Evolutionary conservation across 2,113 vertebrate genomes (phyloP), one percentile per base, ranked within the genome.

Genomic region (Phoenicopterus ruber): DNA sequence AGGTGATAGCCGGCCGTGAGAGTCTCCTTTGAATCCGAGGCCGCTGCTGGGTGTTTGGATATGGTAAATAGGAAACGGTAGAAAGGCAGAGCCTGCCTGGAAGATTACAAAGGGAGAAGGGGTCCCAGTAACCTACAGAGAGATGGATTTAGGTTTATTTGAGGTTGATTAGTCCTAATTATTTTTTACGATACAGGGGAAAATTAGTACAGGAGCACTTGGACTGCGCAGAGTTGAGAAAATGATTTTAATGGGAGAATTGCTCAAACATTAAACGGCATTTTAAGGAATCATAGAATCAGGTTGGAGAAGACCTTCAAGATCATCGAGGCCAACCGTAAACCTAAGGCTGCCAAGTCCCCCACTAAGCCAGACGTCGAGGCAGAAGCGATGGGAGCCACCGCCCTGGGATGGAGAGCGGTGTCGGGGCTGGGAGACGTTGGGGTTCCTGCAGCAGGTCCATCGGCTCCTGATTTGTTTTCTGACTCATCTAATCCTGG

Each of bases 21-120:
- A 59, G 29, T 8, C 63, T 34, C 25, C 0, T 17, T 57, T 38
- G 59, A 20, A n/a, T 16, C 58, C 2, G n/a, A 26, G 14, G 74
- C 32, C 25, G 4, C n/a, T 19, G 58, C 71, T 86, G 86, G 54
- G 17, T 12, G 5, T 74, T 38, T 31, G 67, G 61, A 12, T 36
- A 9, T 13, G 13, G 31, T 17, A 22, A 40, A 50, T 22, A 31
- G 40, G 38, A 36, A 69, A 73, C 0, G 0, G 52, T 2, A 32
- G 15, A 42, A 61, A 57, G 38, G 17, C 40, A 25, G 40, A 13
- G 11, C 34, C 65, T 54, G 52, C 52, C 22, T 38, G 62, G n/a
- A 19, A 36, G 72, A 13, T 31, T 13, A 17, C n/a, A 19, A n/a
- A 65, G 46, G 46, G 34, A 44, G 46, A 38, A 32, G 59, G 28